Evolutionary conservation across 1,140 invertebrate genomes (phyloP).

Genomic region (Ephestia elutella): DNA sequence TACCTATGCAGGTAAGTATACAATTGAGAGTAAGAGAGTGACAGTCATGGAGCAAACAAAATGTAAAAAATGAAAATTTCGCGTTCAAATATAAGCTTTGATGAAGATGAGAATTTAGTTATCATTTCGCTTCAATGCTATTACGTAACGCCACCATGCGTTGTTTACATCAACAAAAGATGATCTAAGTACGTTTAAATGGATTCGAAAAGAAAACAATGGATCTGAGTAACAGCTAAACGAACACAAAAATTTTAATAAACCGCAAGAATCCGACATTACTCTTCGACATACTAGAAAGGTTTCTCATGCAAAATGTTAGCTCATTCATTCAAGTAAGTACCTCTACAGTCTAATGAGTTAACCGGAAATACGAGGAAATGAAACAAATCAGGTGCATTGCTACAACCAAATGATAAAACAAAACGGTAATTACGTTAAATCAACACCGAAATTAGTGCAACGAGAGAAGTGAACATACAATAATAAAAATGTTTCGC

Average conservation of each 20-base stretch:
- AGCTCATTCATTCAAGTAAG: constrained; percentile 40
- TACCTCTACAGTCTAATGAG: constrained; percentile 55
- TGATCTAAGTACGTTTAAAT: background rate
- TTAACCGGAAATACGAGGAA: constrained; percentile 32
- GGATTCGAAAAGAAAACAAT: constrained; percentile 7
- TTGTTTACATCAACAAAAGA: background rate
- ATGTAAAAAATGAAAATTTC: constrained; percentile 17
- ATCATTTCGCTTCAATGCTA: constrained; percentile 2
- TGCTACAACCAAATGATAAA: constrained; percentile 37
- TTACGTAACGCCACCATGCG: constrained; percentile 24
- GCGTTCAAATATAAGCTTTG: constrained; percentile 8
- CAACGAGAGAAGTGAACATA: constrained; percentile 56
- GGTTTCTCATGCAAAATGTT: constrained; percentile 49
- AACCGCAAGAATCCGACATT: constrained; percentile 8
- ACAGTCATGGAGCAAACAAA: constrained; percentile 21
- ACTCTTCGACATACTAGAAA: constrained; percentile 23
- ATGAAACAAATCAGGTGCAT: constrained; percentile 25
- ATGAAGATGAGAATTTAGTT: background rate
- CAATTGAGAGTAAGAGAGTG: constrained; percentile 19
- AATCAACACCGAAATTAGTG: constrained; percentile 63
- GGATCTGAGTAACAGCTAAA: constrained; percentile 14
- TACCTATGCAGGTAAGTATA: constrained; percentile 35
- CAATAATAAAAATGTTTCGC: constrained; percentile 44
- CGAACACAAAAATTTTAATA: constrained; percentile 12
- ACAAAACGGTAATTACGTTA: constrained; percentile 30